These are phyloP conservation scores for Netelia fuscicornis DNA, from an alignment of 2,888 invertebrate species.

Conservation along the genomic window DNA sequence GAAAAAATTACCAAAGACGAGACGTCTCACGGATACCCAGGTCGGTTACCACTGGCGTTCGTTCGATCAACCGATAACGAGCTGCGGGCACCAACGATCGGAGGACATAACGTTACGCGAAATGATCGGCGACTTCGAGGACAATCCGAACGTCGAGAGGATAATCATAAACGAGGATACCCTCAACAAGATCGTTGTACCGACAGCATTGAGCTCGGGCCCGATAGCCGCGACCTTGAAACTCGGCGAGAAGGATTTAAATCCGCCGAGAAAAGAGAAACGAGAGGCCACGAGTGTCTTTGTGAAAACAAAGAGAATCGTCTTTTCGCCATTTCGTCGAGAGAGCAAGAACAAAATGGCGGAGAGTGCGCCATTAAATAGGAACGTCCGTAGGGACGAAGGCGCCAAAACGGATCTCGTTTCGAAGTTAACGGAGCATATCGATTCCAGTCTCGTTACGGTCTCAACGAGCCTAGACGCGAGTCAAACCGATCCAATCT, in stretches of 20 bases:
- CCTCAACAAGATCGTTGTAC: constrained; percentile 80
- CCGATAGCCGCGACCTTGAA: constrained; percentile 56
- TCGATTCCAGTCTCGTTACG: background rate
- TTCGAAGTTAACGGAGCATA: background rate
- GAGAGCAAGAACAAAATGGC: constrained; percentile 39
- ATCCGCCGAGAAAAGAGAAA: constrained; percentile 68
- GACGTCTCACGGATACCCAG: constrained; percentile 76
- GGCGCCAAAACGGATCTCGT: background rate
- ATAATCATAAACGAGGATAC: constrained; percentile 79
- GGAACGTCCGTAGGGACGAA: background rate
- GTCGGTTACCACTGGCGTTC: constrained; percentile 73
- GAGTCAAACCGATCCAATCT: constrained; percentile 10
- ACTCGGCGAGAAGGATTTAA: constrained; percentile 55
- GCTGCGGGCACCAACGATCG: constrained; percentile 25
- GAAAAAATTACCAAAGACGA: constrained; percentile 77
- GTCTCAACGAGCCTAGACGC: background rate
- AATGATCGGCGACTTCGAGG: constrained; percentile 49
- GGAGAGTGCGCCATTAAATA: background rate
- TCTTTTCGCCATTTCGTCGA: constrained; percentile 90
- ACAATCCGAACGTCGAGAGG: constrained; percentile 73
- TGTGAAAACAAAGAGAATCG: constrained; percentile 92
- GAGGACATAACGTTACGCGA: constrained; percentile 10
- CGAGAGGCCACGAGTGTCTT: constrained; percentile 87
- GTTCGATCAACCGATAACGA: constrained; percentile 25
- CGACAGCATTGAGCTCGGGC: constrained; percentile 72